Base-by-base conservation (phyloP, 53 echinoderm and acorn worm genomes). In the Glandiceps talaboti region DNA sequence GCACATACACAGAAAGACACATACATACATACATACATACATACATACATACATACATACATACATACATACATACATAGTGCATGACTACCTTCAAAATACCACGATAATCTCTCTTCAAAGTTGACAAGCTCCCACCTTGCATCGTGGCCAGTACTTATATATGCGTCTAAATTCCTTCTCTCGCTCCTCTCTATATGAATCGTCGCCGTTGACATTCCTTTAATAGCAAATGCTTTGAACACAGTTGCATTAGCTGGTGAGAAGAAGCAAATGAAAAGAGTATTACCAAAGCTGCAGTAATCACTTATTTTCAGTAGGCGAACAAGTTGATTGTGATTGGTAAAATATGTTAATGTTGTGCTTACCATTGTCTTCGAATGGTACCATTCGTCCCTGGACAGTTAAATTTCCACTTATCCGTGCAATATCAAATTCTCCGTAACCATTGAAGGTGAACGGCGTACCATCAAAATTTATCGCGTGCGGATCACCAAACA, bases 151-250 rank as follows among this genome's bases (percentile, higher is more conserved):
- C 31, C 75, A 0, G 0, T 74, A 26, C 74, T 74, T 32, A 87
- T 75, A 77, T 85, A 87, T 0, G 77, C 87, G 79, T 84, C 87
- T 0, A 90, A 72, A 72, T 64, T 80, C 27, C 86, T 81, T 14
- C 87, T 79, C 33, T 90, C 85, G 74, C 79, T 90, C 73, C 81
- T 73, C 30, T 84, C 82, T 32, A 90, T 30, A 28, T 90, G 90
- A 32, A 90, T 77, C 28, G 45, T 32, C 75, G 87, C 87, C 27
- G 82, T 74, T 0, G 81, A 28, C 30, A 28, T 74, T 29, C 76
- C 82, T 0, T 73, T 29, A 0, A 79, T 86, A 28, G 90, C 87
- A 1, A 90, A 32, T 10, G 90, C 90, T 27, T 80, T 76, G 27
- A 90, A 85, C 0, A 87, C 80, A 0, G 90, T 86, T 1, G 82